Evolutionary conservation across 2,888 invertebrate genomes (phyloP).

Genomic region (Caenorhabditis sp.): DNA sequence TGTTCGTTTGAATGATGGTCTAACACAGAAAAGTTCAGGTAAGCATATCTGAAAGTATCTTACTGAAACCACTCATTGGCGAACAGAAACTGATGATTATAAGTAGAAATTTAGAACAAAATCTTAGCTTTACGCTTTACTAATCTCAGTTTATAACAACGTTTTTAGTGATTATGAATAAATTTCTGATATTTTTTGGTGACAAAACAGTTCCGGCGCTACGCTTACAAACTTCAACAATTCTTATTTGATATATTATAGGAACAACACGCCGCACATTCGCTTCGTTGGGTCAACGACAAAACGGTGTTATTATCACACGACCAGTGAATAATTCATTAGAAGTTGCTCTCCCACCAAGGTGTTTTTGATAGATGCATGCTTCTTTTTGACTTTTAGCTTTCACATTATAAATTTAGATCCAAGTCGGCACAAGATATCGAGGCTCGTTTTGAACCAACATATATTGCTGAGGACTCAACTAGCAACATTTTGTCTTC

Average conservation of each 20-base stretch:
- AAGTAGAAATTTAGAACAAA: too few species aligned
- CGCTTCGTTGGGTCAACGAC: conserved; percentile 42
- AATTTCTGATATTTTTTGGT: too few species aligned
- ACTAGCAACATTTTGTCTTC: not conserved
- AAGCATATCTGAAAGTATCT: too few species aligned
- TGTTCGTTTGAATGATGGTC: conserved; percentile 24
- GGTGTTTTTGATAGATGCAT: conserved; percentile 21
- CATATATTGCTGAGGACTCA: not conserved
- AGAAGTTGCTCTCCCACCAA: conserved; percentile 38
- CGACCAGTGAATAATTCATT: conserved; percentile 28
- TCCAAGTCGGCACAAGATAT: conserved; percentile 49
- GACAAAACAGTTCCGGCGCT: too few species aligned
- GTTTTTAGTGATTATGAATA: too few species aligned
- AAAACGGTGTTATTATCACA: conserved; percentile 50
- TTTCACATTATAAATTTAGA: conserved; percentile 9
- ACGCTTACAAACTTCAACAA: too few species aligned
- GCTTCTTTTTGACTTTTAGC: not conserved
- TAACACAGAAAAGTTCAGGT: conserved; percentile 10
- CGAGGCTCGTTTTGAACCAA: conserved; percentile 11
- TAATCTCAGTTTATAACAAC: too few species aligned
- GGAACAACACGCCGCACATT: conserved; percentile 36
- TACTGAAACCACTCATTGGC: too few species aligned
- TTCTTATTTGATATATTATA: too few species aligned
- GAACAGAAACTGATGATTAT: too few species aligned
- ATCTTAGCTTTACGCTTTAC: too few species aligned